These are phyloP conservation scores for Catocala fraxini DNA, from an alignment of 2,888 invertebrate species.

Conservation along the genomic window DNA sequence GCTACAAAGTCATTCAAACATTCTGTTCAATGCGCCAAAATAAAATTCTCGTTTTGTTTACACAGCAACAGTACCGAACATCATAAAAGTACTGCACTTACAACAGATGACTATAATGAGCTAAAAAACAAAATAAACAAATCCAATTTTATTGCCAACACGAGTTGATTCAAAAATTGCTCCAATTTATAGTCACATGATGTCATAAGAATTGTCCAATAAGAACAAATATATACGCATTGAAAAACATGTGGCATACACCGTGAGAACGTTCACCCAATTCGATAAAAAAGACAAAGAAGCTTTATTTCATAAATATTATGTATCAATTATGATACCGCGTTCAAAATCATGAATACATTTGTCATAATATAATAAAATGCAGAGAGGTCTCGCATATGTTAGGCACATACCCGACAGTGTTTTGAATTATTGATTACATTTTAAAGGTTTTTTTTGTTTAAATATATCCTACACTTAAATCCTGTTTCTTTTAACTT, in stretches of 20 bases:
- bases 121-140: constrained; percentile 75
- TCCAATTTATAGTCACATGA: constrained; percentile 79
- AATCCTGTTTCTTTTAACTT: too few species aligned
- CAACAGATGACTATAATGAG: constrained; percentile 53
- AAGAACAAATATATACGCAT: constrained; percentile 78
- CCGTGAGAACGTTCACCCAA: constrained; percentile 81
- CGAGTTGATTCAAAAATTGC: constrained; percentile 77
- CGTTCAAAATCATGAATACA: constrained; percentile 17
- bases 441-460: too few species aligned
- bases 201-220: constrained; percentile 69
- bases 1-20: background rate
- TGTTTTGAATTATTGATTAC: too few species aligned
- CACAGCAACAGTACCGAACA: constrained; percentile 3
- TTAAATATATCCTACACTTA: too few species aligned
- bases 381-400: too few species aligned
- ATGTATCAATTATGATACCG: constrained; percentile 32
- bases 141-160: constrained; percentile 76
- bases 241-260: constrained; percentile 81
- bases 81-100: constrained; percentile 40
- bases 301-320: constrained; percentile 54
- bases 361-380: too few species aligned
- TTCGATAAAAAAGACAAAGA: constrained; percentile 71
- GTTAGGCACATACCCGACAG: too few species aligned
- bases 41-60: constrained; percentile 28
- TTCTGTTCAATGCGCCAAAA: constrained; percentile 31